A percentile compares a stretch with the other conserved stretches of the same genome.
Conservation (phyloP, 2,797 vertebrate species). For the Melanogrammus aeglefinus region DNA sequence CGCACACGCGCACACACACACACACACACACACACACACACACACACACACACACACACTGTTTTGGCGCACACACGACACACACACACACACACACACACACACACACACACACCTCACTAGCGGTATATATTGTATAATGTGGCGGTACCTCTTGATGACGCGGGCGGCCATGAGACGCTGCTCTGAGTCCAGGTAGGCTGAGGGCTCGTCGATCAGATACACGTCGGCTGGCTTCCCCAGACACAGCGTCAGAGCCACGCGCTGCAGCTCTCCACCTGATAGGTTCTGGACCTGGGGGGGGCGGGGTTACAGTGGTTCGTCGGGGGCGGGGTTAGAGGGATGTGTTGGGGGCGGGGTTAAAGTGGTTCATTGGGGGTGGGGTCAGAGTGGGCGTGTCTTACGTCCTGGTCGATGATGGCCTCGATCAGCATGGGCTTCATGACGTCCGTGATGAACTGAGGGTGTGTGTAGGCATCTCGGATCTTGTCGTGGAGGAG, state of each 20-base stretch:
- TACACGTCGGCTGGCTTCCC: slow-evolving; percentile 98
- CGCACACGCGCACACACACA: too few species aligned
- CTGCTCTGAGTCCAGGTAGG: slow-evolving; percentile 97
- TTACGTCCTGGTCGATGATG: slow-evolving; percentile 93
- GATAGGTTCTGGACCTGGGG: slow-evolving; percentile 92
- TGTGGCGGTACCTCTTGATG: slow-evolving; percentile 84
- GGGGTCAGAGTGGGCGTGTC: slow-evolving; percentile 16
- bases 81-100: too few species aligned
- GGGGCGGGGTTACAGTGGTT: background rate
- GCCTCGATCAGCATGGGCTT: slow-evolving; percentile 94
- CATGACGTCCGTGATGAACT: slow-evolving; percentile 98
- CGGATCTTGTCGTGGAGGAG: slow-evolving; percentile 95
- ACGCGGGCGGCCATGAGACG: slow-evolving; percentile 94
- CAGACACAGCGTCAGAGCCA: slow-evolving; percentile 91
- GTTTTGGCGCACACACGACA: slow-evolving; percentile 45
- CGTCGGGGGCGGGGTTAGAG: background rate
- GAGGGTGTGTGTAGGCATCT: slow-evolving; percentile 95
- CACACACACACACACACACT: too few species aligned
- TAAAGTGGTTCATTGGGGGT: background rate
- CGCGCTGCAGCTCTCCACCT: slow-evolving; percentile 93
- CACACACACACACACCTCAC: too few species aligned
- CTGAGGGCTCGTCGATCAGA: slow-evolving; percentile 92
- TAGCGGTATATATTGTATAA: background rate
- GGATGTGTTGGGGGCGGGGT: background rate
- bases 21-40: too few species aligned